These are phyloP conservation scores for Nemotelus pantherinus DNA, from an alignment of 2,888 invertebrate genomes.

Conservation along the genomic window DNA sequence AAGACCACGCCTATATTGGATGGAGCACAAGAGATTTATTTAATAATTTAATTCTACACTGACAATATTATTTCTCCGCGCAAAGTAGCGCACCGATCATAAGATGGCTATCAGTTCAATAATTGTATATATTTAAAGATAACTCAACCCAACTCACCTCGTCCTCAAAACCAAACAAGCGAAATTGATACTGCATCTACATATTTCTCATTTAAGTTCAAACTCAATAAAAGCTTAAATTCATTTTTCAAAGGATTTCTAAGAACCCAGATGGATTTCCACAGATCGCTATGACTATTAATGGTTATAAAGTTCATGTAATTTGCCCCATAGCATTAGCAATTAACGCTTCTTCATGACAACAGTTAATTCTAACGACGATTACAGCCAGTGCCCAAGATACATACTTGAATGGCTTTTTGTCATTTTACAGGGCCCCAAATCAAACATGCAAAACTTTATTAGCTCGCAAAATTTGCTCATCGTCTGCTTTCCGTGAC, in stretches of 20 bases:
- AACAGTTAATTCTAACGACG: too few relatives aligned
- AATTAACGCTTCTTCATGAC: constrained; percentile 31
- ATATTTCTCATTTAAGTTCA: too few relatives aligned
- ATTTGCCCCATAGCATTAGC: constrained; percentile 27
- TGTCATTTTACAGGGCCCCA: constrained; percentile 22
- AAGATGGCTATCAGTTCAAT: too few relatives aligned
- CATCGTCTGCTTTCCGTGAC: constrained; percentile 8
- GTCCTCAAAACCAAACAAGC: too few relatives aligned
- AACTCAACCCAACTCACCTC: too few relatives aligned
- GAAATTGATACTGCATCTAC: too few relatives aligned
- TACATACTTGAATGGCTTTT: neutral
- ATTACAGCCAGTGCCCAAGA: neutral
- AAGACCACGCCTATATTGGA: too few relatives aligned
- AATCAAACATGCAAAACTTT: constrained; percentile 36
- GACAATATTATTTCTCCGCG: too few relatives aligned
- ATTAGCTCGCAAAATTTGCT: constrained; percentile 30
- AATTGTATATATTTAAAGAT: too few relatives aligned
- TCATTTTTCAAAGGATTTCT: neutral
- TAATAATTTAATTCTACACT: too few relatives aligned
- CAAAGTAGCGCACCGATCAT: too few relatives aligned
- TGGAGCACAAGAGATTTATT: too few relatives aligned
- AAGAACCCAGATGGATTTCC: neutral
- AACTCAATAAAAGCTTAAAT: neutral
- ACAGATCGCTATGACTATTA: neutral
- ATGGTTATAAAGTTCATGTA: constrained; percentile 34